phyloP scores from a whole-genome alignment of 2,888 invertebrate genomes.

The Polymixis lichenea region DNA sequence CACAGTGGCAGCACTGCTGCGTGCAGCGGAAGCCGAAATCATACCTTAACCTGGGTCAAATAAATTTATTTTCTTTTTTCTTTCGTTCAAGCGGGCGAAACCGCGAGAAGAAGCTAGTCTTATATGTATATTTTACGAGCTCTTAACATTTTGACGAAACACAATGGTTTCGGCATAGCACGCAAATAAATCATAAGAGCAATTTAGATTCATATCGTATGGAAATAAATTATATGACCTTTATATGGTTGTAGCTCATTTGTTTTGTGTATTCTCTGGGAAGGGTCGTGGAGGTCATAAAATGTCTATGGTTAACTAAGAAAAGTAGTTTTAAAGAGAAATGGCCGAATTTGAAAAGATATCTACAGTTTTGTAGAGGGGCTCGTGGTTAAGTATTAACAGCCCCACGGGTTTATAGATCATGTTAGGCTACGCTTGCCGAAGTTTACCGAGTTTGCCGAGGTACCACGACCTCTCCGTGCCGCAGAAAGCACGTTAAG shows the following conservation, averaged over 20 bases:
- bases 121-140: conserved; percentile 17
- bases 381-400: too few species aligned
- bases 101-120: neutral
- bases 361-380: neutral
- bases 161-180: conserved; percentile 20
- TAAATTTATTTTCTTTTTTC: too few species aligned
- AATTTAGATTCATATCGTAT: conserved; percentile 35
- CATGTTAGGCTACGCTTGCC: too few species aligned
- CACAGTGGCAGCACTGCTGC: too few species aligned
- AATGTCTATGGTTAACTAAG: neutral
- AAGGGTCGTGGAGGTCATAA: neutral
- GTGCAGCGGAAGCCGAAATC: too few species aligned
- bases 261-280: neutral
- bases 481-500: too few species aligned
- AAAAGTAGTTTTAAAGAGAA: neutral
- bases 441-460: too few species aligned
- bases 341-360: neutral
- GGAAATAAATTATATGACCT: conserved; percentile 14
- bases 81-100: neutral
- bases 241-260: neutral
- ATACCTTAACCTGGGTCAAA: too few species aligned
- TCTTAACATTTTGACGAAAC: conserved; percentile 23
- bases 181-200: conserved; percentile 38
- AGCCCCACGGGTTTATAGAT: too few species aligned
- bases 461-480: too few species aligned